These are phyloP conservation scores for Dermatophagoides farinae DNA, from an alignment of 1,140 invertebrate genomes.

Conservation along the genomic window DNA sequence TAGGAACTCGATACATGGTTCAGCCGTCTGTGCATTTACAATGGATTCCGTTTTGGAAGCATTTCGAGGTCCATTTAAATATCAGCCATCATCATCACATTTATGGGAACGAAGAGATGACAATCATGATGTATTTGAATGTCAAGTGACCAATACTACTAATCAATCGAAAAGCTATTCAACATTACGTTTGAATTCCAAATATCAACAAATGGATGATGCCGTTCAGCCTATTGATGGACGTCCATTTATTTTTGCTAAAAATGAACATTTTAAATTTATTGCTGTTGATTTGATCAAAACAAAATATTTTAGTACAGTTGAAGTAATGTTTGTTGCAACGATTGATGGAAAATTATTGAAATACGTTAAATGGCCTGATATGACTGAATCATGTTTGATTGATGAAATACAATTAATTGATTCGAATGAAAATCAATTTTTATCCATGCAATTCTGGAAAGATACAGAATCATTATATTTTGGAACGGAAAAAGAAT, in stretches of 20 bases:
- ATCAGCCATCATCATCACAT: slow-evolving; percentile 48
- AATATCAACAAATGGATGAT: slow-evolving; percentile 69
- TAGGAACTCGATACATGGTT: slow-evolving; percentile 67
- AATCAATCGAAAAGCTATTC: neutral
- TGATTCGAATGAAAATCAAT: slow-evolving; percentile 29
- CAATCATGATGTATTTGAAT: slow-evolving; percentile 30
- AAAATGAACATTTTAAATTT: slow-evolving; percentile 26
- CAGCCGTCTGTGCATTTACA: slow-evolving; percentile 78
- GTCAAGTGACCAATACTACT: slow-evolving; percentile 17
- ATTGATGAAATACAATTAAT: slow-evolving; percentile 61
- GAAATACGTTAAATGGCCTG: slow-evolving; percentile 52
- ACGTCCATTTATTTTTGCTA: slow-evolving; percentile 34
- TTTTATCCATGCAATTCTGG: slow-evolving; percentile 50
- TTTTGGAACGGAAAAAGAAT: slow-evolving; percentile 44
- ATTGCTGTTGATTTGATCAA: slow-evolving; percentile 28
- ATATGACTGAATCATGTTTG: slow-evolving; percentile 47
- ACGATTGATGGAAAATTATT: slow-evolving; percentile 50
- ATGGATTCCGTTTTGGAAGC: slow-evolving; percentile 55
- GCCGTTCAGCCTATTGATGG: slow-evolving; percentile 49
- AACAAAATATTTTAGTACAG: slow-evolving; percentile 24
- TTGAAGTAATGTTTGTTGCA: slow-evolving; percentile 55
- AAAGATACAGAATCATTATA: slow-evolving; percentile 62
- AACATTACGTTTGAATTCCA: neutral
- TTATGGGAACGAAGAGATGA: slow-evolving; percentile 47
- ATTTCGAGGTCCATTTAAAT: slow-evolving; percentile 70